These are phyloP conservation scores for Ferrisia virgata DNA, from an alignment of 2,888 invertebrate genomes.

Conservation along the genomic window DNA sequence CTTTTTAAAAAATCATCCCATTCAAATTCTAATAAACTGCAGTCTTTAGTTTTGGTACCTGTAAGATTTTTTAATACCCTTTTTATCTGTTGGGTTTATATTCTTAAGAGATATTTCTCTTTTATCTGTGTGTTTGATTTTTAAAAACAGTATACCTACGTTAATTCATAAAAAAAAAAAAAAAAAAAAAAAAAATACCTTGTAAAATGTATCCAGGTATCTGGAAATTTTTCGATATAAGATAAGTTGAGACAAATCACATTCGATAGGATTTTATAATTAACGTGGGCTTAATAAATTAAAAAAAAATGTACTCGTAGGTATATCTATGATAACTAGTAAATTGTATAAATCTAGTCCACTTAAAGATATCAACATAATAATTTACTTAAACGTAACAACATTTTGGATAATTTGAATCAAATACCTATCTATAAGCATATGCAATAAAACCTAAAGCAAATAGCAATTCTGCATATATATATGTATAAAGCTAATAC, in stretches of 20 bases:
- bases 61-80: constrained; percentile 5
- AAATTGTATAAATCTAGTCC: no score
- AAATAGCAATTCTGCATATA: no score
- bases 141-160: neutral
- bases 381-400: no score
- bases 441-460: no score
- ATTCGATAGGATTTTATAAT: neutral
- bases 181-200: neutral
- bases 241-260: neutral
- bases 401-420: no score
- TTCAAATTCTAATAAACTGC: neutral
- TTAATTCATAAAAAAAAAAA: constrained; percentile 12
- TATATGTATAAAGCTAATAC: no score
- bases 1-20: neutral
- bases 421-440: no score
- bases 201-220: neutral
- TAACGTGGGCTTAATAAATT: no score
- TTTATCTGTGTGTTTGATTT: neutral
- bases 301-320: no score
- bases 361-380: no score
- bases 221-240: neutral
- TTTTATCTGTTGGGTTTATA: neutral
- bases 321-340: no score
- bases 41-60: neutral
- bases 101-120: neutral